These are phyloP conservation scores for Chironomus tepperi DNA, from an alignment of 1,140 invertebrate genomes.

Conservation along the genomic window DNA sequence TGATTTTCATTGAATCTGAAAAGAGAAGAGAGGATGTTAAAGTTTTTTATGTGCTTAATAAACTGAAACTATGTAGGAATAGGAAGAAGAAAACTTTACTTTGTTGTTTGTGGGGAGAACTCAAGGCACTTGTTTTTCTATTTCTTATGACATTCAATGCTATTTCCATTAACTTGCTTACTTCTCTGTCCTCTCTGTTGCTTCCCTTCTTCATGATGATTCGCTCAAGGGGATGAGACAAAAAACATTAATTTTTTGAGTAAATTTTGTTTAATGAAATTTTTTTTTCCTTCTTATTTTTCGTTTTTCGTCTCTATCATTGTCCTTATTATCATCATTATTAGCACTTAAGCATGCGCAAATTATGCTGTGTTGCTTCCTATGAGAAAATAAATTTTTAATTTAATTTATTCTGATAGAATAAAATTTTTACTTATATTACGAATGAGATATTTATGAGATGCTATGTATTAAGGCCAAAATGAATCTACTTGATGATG, in stretches of 20 bases:
- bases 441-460: no score
- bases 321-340: constrained; percentile 7
- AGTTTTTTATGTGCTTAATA: constrained; percentile 14
- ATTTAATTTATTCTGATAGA: no score
- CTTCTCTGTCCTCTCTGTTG: background rate
- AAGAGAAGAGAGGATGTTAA: background rate
- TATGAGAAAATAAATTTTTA: no score
- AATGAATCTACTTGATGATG: no score
- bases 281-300: background rate
- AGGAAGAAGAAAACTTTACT: background rate
- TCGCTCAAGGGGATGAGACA: background rate
- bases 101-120: background rate
- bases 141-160: constrained; percentile 8
- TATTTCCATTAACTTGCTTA: constrained; percentile 2
- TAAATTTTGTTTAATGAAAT: constrained; percentile 6
- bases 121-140: background rate
- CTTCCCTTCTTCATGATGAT: background rate
- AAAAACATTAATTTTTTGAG: background rate
- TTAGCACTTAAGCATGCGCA: constrained; percentile 11
- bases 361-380: background rate
- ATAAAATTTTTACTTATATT: no score
- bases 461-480: no score
- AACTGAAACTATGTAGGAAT: background rate
- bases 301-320: background rate
- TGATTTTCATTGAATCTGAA: background rate